Evolutionary conservation across 1,140 invertebrate genomes (phyloP).

Genomic region (Penaeus indicus): DNA sequence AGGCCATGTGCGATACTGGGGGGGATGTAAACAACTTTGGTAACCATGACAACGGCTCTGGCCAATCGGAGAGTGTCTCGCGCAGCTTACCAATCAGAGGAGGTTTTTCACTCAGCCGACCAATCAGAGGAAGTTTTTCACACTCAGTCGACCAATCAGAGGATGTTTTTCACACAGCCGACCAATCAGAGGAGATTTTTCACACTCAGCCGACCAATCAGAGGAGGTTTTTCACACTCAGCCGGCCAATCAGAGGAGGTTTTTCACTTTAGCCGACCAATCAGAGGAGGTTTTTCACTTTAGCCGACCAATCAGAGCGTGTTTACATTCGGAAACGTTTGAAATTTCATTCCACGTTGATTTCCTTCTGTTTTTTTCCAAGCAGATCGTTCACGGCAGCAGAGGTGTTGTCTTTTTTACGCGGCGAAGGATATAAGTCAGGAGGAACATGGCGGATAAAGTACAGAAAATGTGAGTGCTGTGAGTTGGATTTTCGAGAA

Average conservation of each 20-base stretch:
- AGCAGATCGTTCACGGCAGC: no score
- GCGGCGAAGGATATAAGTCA: no score
- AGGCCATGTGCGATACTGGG: not conserved
- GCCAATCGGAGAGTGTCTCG: not conserved
- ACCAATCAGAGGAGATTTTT: no score
- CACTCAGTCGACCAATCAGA: slow-evolving; percentile 1
- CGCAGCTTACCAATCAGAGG: not conserved
- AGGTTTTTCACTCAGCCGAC: no score
- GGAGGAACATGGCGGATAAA: no score
- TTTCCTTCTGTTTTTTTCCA: not conserved
- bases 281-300: not conserved
- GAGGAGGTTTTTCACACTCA: not conserved
- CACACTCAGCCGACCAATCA: slow-evolving; percentile 26
- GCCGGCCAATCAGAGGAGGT: not conserved
- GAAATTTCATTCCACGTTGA: not conserved
- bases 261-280: no score
- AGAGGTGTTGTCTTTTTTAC: no score
- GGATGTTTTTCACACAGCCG: no score
- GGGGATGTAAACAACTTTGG: slow-evolving; percentile 26
- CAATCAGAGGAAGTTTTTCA: no score
- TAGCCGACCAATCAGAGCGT: not conserved
- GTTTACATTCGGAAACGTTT: slow-evolving; percentile 23
- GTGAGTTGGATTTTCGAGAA: no score
- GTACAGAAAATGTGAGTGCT: no score
- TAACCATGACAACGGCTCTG: not conserved